Evolutionary conservation across 2,888 invertebrate species (phyloP), one percentile per base, ranked within the genome.

Genomic region (Formica aserva): DNA sequence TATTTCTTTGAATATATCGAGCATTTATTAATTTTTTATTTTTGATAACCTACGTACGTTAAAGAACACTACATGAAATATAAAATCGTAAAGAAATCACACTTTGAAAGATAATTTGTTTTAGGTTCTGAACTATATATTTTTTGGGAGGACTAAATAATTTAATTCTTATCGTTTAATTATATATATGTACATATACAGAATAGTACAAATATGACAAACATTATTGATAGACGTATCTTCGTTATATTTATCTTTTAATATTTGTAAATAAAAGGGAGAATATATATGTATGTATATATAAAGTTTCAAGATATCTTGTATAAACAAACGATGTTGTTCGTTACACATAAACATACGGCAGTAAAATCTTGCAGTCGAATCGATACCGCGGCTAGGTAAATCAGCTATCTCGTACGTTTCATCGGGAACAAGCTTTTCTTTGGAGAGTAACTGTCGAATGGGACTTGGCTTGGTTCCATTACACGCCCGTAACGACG

Each of bases 401-500:
- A 41, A 6, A n/a, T 60, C 60, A 45, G 13, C 26, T 78, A 26
- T 57, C n/a, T 63, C 52, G 66, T 63, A 48, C 38, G 15, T 69
- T 78, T 45, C 71, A 48, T 57, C 35, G 38, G 35, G 67, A 45
- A 77, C 84, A 72, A 83, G 80, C 69, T 75, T 66, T 72, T 60
- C 84, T 67, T 84, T 67, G 80, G 86, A 69, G 77, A 89, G 81
- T 82, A 89, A 87, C 83, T 65, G 83, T 86, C 74, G 84, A 78
- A 84, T 69, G 82, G 74, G 63, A 86, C 76, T 90, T 89, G 89
- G 88, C 89, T 85, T 60, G 63, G 60, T 83, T 90, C 89, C 89
- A 89, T 85, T 82, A 69, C 52, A n/a, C 69, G 60, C 67, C 38
- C 83, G 72, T 89, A 89, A 89, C 89, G 87, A 90, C 63, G 48